Evolutionary conservation across 2,113 vertebrate species (phyloP).

Genomic region (Megalops atlanticus): DNA sequence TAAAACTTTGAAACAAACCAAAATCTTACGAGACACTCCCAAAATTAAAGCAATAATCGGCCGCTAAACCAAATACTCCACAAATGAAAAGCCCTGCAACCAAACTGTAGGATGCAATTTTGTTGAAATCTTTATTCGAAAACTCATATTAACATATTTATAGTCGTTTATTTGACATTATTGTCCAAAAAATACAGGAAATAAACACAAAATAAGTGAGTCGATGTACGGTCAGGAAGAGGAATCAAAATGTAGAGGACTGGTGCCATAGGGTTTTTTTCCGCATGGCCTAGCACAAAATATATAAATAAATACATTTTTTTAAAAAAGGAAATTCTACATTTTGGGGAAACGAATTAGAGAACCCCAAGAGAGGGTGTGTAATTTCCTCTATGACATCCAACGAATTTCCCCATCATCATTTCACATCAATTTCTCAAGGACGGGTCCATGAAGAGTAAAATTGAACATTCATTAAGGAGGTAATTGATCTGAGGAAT

Average conservation of each 20-base stretch:
- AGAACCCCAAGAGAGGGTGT: slow-evolving; percentile 51
- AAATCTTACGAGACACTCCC: too few species aligned
- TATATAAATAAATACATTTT: slow-evolving; percentile 51
- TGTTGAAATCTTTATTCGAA: slow-evolving; percentile 74
- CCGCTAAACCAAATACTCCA: background rate
- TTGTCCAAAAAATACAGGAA: slow-evolving; percentile 57
- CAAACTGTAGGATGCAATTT: slow-evolving; percentile 66
- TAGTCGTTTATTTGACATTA: slow-evolving; percentile 62
- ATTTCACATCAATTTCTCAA: background rate
- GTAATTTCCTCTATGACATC: slow-evolving; percentile 44
- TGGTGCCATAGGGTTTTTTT: slow-evolving; percentile 10
- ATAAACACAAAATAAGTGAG: slow-evolving; percentile 65
- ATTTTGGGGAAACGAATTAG: slow-evolving; percentile 49
- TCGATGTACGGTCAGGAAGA: slow-evolving; percentile 50
- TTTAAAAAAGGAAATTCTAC: slow-evolving; percentile 51
- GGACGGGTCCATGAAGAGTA: slow-evolving; percentile 5
- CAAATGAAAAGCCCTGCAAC: slow-evolving; percentile 44
- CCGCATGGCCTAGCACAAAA: slow-evolving; percentile 29
- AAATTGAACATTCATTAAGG: slow-evolving; percentile 16
- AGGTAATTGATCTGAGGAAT: background rate
- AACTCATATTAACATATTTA: slow-evolving; percentile 67
- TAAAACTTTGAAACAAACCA: background rate
- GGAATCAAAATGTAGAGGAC: slow-evolving; percentile 31
- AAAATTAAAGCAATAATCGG: too few species aligned
- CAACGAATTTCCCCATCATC: background rate